Evolutionary conservation across 2,797 vertebrate species (phyloP).

Genomic region (Phyllotis vaccarum): DNA sequence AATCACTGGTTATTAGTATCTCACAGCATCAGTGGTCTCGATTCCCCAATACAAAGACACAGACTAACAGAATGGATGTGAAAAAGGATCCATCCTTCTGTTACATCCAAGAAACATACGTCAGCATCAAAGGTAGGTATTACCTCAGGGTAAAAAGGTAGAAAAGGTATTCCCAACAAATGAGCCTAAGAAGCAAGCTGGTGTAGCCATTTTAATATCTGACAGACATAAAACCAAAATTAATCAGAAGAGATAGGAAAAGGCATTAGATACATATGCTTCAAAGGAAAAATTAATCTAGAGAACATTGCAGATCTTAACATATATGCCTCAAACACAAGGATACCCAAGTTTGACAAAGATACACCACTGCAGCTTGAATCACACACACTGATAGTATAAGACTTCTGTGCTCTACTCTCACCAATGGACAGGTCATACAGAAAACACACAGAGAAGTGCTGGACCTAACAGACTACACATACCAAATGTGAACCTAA

Average conservation of each 20-base stretch:
- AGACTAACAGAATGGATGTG: not conserved
- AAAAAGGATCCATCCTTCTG: not conserved
- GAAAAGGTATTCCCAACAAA: not conserved
- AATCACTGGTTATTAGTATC: not conserved
- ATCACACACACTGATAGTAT: not conserved
- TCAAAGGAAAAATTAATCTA: not conserved
- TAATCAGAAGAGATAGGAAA: not conserved
- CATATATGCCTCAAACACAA: not conserved
- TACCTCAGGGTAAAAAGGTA: not conserved
- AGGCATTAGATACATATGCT: not conserved
- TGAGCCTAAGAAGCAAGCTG: not conserved
- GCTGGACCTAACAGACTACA: not conserved
- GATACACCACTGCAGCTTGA: not conserved
- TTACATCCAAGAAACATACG: not conserved
- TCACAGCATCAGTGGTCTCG: not conserved
- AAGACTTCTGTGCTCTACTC: not conserved
- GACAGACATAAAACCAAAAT: not conserved
- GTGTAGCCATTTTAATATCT: not conserved
- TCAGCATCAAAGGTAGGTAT: not conserved
- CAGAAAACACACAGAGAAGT: not conserved
- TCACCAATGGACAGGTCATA: not conserved
- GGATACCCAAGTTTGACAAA: not conserved
- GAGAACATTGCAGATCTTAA: not conserved
- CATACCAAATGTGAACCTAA: not conserved
- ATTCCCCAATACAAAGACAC: not conserved